phyloP scores from a whole-genome alignment of 2,888 invertebrate genomes.

The Anthrax anthrax region DNA sequence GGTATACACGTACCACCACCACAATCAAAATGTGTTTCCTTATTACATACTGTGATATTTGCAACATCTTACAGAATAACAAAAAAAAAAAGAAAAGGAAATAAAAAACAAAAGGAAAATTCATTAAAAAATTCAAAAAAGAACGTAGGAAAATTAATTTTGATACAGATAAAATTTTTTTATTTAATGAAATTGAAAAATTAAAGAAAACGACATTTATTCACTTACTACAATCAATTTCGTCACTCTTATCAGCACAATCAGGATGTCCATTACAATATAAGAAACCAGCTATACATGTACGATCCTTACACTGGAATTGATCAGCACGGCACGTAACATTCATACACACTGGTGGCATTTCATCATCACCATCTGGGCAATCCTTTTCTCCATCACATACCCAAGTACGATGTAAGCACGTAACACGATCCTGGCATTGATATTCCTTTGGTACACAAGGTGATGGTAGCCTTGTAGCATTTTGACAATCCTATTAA shows the following conservation, averaged over 20 bases:
- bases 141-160: no score
- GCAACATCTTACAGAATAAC: constrained; percentile 9
- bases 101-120: constrained; percentile 1
- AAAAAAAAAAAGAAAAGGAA: constrained; percentile 3
- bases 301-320: constrained; percentile 69
- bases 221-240: constrained; percentile 61
- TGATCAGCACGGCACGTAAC: constrained; percentile 72
- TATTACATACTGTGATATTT: constrained; percentile 47
- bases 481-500: background rate
- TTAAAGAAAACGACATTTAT: background rate
- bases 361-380: constrained; percentile 68
- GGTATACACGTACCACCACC: constrained; percentile 74
- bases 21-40: constrained; percentile 68
- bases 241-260: constrained; percentile 76
- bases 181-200: background rate
- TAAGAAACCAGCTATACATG: constrained; percentile 65
- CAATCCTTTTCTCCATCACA: constrained; percentile 78
- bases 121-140: no score
- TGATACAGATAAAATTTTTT: background rate
- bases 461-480: constrained; percentile 38
- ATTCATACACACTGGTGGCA: constrained; percentile 46
- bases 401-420: constrained; percentile 67
- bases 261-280: constrained; percentile 71
- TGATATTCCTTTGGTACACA: constrained; percentile 62
- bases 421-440: constrained; percentile 66